Evolutionary conservation across 2,888 invertebrate species (phyloP).

Genomic region (Willowsia nigromaculata): DNA sequence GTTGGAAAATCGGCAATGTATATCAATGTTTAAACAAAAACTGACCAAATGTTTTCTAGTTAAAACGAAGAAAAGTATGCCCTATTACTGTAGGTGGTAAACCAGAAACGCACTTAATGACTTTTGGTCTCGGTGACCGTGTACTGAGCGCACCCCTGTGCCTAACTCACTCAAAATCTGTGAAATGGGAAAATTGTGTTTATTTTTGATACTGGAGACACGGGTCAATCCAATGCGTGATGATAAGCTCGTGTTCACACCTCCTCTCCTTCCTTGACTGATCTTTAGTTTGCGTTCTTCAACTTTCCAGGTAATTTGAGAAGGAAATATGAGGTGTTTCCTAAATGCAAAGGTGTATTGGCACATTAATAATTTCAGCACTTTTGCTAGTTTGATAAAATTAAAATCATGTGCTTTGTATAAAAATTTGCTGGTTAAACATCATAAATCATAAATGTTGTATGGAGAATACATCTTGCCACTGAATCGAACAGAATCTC

Average conservation of each 20-base stretch:
- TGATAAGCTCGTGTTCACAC: slow-evolving; percentile 77
- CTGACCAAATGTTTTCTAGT: no score
- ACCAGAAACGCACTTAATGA: background rate
- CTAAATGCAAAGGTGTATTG: no score
- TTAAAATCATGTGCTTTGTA: no score
- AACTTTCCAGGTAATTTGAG: background rate
- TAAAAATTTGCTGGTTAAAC: no score
- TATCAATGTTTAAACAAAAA: background rate
- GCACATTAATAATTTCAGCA: no score
- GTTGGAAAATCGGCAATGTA: background rate
- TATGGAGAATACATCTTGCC: no score
- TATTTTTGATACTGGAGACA: slow-evolving; percentile 32
- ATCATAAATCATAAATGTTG: no score
- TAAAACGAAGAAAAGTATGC: background rate
- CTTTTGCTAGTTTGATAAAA: no score
- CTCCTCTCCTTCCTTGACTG: slow-evolving; percentile 74
- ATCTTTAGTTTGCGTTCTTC: slow-evolving; percentile 73
- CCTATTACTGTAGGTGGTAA: background rate
- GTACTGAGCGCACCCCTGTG: background rate
- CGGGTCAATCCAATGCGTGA: slow-evolving; percentile 64
- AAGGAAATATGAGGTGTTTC: no score
- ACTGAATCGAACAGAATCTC: background rate
- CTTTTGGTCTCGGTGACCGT: background rate
- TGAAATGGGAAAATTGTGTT: background rate
- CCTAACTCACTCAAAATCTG: background rate